These are phyloP conservation scores for Macrotis lagotis DNA, from an alignment of 2,113 vertebrate species.

Conservation along the genomic window DNA sequence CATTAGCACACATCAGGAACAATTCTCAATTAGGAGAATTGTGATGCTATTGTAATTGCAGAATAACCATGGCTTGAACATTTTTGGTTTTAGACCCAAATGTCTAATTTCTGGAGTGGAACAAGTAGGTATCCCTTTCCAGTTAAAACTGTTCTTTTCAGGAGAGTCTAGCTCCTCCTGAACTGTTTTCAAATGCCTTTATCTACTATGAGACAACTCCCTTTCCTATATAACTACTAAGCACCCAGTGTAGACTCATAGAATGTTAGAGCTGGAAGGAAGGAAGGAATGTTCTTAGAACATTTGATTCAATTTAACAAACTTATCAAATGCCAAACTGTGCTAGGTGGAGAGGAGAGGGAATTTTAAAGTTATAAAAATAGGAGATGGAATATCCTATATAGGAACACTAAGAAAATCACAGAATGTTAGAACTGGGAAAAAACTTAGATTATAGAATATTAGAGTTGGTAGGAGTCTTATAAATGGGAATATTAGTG, in stretches of 20 bases:
- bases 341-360: neutral
- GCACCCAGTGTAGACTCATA: neutral
- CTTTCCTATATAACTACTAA: neutral
- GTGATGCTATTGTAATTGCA: neutral
- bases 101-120: neutral
- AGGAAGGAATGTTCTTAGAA: neutral
- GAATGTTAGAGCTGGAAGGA: neutral
- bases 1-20: constrained; percentile 7
- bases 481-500: neutral
- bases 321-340: neutral
- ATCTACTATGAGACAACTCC: neutral
- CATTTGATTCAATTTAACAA: neutral
- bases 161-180: neutral
- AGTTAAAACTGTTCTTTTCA: neutral
- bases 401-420: neutral
- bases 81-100: neutral
- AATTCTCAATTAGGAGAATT: neutral
- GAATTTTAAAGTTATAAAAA: neutral
- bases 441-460: neutral
- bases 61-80: neutral
- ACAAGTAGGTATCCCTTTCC: neutral
- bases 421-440: neutral
- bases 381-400: neutral
- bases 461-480: neutral
- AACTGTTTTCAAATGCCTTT: neutral